phyloP scores from a whole-genome alignment of 1,140 invertebrate species.

The Drosophila baimaii region DNA sequence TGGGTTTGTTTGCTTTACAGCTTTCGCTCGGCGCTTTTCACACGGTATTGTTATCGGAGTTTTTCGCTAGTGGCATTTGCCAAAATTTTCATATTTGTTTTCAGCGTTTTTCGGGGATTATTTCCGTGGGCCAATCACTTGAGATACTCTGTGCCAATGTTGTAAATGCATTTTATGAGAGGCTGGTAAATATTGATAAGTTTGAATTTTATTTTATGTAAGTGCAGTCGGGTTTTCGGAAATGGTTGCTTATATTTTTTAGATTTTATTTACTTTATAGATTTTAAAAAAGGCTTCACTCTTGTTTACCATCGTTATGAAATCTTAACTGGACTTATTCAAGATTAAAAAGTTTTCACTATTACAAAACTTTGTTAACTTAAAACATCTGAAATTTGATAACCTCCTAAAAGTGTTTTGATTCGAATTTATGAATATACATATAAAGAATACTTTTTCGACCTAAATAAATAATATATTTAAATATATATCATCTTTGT shows the following conservation, averaged over 20 bases:
- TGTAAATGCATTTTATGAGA: constrained; percentile 7
- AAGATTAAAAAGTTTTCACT: too few relatives aligned
- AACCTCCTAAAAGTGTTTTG: too few relatives aligned
- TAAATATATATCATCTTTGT: too few relatives aligned
- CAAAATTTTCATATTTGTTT: constrained; percentile 16
- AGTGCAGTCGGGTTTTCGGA: background rate
- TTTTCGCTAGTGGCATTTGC: constrained; percentile 26
- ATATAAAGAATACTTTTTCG: too few relatives aligned
- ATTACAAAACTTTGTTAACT: too few relatives aligned
- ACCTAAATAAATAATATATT: too few relatives aligned
- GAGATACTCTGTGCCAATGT: constrained; percentile 1
- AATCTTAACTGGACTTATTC: background rate
- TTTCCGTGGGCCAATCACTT: constrained; percentile 8
- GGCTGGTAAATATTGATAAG: constrained; percentile 10
- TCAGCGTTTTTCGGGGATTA: background rate
- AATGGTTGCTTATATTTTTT: background rate
- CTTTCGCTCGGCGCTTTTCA: constrained; percentile 30
- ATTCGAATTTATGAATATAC: too few relatives aligned
- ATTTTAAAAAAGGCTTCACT: background rate
- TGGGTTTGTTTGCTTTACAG: constrained; percentile 41
- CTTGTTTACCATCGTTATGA: background rate
- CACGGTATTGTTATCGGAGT: constrained; percentile 23
- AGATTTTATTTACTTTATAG: too few relatives aligned
- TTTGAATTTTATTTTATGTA: background rate
- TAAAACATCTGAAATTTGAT: too few relatives aligned